Conservation (phyloP, 2,888 invertebrate species). For the Drosophila stalkeri region DNA sequence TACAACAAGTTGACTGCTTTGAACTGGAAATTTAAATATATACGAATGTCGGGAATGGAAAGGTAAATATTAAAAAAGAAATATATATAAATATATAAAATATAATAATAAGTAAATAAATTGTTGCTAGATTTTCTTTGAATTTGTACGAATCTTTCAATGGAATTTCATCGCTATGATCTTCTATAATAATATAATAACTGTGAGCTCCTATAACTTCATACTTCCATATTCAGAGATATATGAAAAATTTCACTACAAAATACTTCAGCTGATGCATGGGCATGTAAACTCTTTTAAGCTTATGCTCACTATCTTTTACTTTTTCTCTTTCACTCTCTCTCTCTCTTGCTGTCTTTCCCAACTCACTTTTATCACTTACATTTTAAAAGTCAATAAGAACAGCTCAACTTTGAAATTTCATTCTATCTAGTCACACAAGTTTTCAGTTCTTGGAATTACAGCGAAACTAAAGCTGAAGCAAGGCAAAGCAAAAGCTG, state of each 20-base stretch:
- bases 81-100: too few relatives aligned
- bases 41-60: too few relatives aligned
- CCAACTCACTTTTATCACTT: not conserved
- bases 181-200: too few relatives aligned
- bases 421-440: constrained; percentile 1
- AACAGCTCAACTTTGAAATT: constrained; percentile 24
- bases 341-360: not conserved
- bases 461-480: constrained; percentile 19
- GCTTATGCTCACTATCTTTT: not conserved
- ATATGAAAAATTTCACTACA: not conserved
- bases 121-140: too few relatives aligned
- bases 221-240: not conserved
- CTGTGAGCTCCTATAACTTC: too few relatives aligned
- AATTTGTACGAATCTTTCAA: too few relatives aligned
- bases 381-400: constrained; percentile 1
- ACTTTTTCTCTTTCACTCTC: not conserved
- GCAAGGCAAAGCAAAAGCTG: constrained; percentile 25
- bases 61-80: too few relatives aligned
- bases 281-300: not conserved
- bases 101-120: too few relatives aligned
- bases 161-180: too few relatives aligned
- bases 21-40: too few relatives aligned
- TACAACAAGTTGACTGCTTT: too few relatives aligned
- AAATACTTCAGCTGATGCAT: not conserved
- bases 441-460: constrained; percentile 34